Conservation (phyloP, 2,888 invertebrate genomes). For the Thymelicus acteon region DNA sequence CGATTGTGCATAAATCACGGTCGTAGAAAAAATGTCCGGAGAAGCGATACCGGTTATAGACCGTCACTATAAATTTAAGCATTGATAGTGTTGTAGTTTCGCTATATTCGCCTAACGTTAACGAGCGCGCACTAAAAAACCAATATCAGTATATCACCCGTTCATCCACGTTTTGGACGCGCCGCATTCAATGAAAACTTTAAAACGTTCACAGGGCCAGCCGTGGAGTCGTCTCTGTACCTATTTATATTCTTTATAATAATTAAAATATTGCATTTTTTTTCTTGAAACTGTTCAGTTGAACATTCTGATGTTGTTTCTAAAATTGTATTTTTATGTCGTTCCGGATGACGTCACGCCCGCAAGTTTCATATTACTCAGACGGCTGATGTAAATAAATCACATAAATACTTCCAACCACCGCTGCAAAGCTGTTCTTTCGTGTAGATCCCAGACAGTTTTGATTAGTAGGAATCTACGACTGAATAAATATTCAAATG, state of each 20-base stretch:
- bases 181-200: slow-evolving; percentile 66
- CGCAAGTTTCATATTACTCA: slow-evolving; percentile 21
- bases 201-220: slow-evolving; percentile 56
- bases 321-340: background rate
- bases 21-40: slow-evolving; percentile 31
- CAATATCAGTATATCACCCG: slow-evolving; percentile 79
- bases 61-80: slow-evolving; percentile 72
- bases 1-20: slow-evolving; percentile 52
- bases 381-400: slow-evolving; percentile 23
- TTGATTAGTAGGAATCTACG: slow-evolving; percentile 34
- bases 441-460: slow-evolving; percentile 36
- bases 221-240: slow-evolving; percentile 56
- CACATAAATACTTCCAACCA: slow-evolving; percentile 30
- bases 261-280: background rate
- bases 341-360: slow-evolving; percentile 8
- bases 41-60: slow-evolving; percentile 52
- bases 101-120: slow-evolving; percentile 71
- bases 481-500: slow-evolving; percentile 37
- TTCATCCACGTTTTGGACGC: slow-evolving; percentile 72
- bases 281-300: no score
- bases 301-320: background rate
- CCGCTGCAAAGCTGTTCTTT: slow-evolving; percentile 26
- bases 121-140: slow-evolving; percentile 73
- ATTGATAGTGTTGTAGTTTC: slow-evolving; percentile 67
- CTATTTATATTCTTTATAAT: background rate